Evolutionary conservation across 2,113 vertebrate genomes (phyloP), one percentile per base, ranked within the genome.

Genomic region (Xenopus laevis): DNA sequence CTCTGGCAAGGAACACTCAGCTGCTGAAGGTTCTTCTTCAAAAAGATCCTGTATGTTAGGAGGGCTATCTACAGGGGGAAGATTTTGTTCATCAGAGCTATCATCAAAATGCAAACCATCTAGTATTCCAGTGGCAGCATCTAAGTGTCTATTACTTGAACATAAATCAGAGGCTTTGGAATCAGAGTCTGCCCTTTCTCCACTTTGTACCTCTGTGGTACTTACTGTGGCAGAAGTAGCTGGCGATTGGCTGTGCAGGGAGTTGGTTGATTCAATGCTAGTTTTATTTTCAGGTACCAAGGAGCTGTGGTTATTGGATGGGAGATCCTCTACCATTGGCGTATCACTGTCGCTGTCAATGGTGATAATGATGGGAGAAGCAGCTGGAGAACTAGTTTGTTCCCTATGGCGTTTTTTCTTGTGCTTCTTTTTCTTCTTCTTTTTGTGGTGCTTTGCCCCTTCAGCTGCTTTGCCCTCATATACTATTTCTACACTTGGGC

Each of bases 361-460:
- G 1, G 90, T 95, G 70, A 97, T 95, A 33, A 96, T 85, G n/a
- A 90, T 72, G 0, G 92, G 88, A 10, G 91, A 91, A 58, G 72
- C 79, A 23, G 20, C 72, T 0, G 47, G 23, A 0, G 81, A 70
- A 68, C 81, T 77, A 1, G 18, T 7, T 18, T 83, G 91, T 78
- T 90, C 88, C 63, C 84, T 92, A 73, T 84, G 89, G 57, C 91
- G 92, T 80, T 94, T 98, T 78, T 88, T 97, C 85, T 93, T 96
- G 79, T 94, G 93, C 68, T 96, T 98, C 79, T 94, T 95, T 86
- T 92, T 96, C 78, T 94, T 96, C 78, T 94, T 96, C 84, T 95
- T 96, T 72, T 94, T 93, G 69, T 90, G 90, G 71, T 84, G 92
- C 18, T 72, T 92, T 65, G 70, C 77, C n/a, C 79, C 65, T 17